phyloP scores from a whole-genome alignment of 2,888 invertebrate species.

The Parnassius smintheus region DNA sequence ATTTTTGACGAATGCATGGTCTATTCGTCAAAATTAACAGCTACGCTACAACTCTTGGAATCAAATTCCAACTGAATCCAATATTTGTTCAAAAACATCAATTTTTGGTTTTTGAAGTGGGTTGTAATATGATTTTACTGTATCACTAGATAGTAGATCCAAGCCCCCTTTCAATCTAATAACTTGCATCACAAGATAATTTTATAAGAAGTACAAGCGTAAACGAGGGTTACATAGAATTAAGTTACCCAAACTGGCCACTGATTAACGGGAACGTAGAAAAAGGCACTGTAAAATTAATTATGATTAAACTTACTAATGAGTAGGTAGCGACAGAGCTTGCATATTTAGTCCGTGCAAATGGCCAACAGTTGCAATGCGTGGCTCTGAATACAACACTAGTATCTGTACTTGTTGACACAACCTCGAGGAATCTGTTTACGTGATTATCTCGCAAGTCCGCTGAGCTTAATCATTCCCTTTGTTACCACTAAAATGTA shows the following conservation, averaged over 20 bases:
- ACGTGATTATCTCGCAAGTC: constrained; percentile 57
- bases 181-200: too few species aligned
- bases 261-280: constrained; percentile 11
- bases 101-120: too few species aligned
- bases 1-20: too few species aligned
- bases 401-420: constrained; percentile 54
- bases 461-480: constrained; percentile 69
- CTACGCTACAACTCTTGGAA: too few species aligned
- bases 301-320: constrained; percentile 21
- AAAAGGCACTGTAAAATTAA: constrained; percentile 17
- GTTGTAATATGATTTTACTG: too few species aligned
- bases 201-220: too few species aligned
- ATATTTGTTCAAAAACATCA: too few species aligned
- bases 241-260: constrained; percentile 14
- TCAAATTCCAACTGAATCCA: too few species aligned
- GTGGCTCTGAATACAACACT: constrained; percentile 55
- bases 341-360: constrained; percentile 39
- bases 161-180: too few species aligned
- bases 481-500: constrained; percentile 44
- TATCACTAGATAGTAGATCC: too few species aligned
- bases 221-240: background rate
- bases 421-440: constrained; percentile 48
- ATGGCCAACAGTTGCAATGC: constrained; percentile 60
- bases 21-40: too few species aligned
- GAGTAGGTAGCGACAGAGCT: constrained; percentile 17